Evolutionary conservation across 2,888 invertebrate genomes (phyloP).

Genomic region (Sylvicola fuscatus): DNA sequence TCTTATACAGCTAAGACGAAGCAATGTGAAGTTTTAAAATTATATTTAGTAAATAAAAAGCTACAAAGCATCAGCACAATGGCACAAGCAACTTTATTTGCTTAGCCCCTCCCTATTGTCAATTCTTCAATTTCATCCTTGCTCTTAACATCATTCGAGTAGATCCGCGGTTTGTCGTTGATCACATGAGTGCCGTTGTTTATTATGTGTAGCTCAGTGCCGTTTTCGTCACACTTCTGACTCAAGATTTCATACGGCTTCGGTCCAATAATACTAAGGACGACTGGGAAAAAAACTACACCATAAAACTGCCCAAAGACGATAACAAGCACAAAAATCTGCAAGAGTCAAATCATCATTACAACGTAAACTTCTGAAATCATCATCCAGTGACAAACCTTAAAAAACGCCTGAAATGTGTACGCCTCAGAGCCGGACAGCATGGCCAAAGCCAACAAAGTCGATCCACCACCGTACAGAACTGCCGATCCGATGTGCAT

Average conservation of each 20-base stretch:
- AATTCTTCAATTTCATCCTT: too few species aligned
- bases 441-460: slow-evolving; percentile 48
- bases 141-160: too few species aligned
- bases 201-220: too few species aligned
- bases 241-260: slow-evolving; percentile 15
- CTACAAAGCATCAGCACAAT: too few species aligned
- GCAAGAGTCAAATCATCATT: slow-evolving; percentile 14
- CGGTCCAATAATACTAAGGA: slow-evolving; percentile 54
- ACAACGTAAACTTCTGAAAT: neutral
- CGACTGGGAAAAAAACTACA: slow-evolving; percentile 49
- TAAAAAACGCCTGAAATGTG: slow-evolving; percentile 54
- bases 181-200: too few species aligned
- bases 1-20: too few species aligned
- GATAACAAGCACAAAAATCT: slow-evolving; percentile 59
- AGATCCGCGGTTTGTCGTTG: too few species aligned
- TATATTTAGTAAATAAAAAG: too few species aligned
- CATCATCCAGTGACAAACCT: slow-evolving; percentile 19
- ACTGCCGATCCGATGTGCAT: slow-evolving; percentile 57
- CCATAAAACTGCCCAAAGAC: slow-evolving; percentile 62
- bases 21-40: too few species aligned
- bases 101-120: too few species aligned
- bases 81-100: too few species aligned
- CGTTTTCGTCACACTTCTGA: too few species aligned
- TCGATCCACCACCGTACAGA: slow-evolving; percentile 55
- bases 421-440: slow-evolving; percentile 51